Conservation (phyloP, 2,797 vertebrate genomes). For the Masticophis lateralis region DNA sequence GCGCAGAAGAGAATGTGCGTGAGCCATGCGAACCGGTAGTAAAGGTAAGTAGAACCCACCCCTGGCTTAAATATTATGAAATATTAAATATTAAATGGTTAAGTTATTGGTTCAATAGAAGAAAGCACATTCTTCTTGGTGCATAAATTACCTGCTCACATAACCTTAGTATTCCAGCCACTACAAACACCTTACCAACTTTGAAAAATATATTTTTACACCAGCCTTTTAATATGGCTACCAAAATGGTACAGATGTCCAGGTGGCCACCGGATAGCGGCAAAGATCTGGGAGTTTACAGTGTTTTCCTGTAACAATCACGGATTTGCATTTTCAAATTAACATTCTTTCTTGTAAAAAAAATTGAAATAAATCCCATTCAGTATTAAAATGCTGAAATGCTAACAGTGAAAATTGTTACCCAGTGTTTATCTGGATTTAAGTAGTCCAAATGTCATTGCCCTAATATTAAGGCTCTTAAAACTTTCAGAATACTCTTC, state of each 20-base stretch:
- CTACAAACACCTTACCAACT: not conserved
- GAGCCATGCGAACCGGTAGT: too few relatives aligned
- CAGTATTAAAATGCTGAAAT: too few relatives aligned
- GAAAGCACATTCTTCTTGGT: not conserved
- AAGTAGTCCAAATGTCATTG: not conserved
- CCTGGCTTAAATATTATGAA: too few relatives aligned
- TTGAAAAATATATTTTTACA: constrained; percentile 53
- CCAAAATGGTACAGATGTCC: not conserved
- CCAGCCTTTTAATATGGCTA: not conserved
- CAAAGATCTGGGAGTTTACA: not conserved
- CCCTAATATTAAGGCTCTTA: constrained; percentile 8
- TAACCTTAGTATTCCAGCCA: not conserved
- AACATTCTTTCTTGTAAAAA: too few relatives aligned
- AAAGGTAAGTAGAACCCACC: too few relatives aligned
- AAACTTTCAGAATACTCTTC: constrained; percentile 30
- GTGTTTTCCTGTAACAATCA: not conserved
- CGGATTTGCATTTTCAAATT: too few relatives aligned
- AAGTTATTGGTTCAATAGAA: not conserved
- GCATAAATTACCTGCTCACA: not conserved
- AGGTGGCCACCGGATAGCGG: not conserved
- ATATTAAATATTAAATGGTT: not conserved
- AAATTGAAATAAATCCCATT: too few relatives aligned
- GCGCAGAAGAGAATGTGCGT: too few relatives aligned
- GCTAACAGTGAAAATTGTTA: not conserved
- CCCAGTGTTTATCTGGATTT: not conserved